A percentile compares a stretch with the other conserved stretches of the same genome.
Conservation (phyloP, 2,888 invertebrate species). For the Zygaena filipendulae region DNA sequence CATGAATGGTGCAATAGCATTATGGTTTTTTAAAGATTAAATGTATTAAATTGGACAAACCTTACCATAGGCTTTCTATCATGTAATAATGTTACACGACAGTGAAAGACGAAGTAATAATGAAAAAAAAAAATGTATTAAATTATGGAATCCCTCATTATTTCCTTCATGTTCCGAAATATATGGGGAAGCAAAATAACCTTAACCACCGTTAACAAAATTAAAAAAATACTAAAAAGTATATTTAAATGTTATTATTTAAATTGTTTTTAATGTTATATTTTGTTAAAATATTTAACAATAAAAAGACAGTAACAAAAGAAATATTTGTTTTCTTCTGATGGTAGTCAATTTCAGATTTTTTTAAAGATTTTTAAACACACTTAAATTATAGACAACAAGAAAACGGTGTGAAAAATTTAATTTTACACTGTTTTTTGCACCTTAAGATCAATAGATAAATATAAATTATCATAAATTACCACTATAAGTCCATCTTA, state of each 20-base stretch:
- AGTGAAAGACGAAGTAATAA: constrained; percentile 31
- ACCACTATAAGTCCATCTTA: constrained; percentile 47
- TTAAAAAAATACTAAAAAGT: constrained; percentile 27
- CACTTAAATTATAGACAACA: too few relatives aligned
- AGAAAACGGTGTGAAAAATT: too few relatives aligned
- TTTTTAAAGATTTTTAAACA: too few relatives aligned
- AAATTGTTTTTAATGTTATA: constrained; percentile 55
- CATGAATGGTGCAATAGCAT: constrained; percentile 44
- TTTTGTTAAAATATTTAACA: constrained; percentile 62
- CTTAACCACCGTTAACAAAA: constrained; percentile 37
- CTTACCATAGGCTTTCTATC: constrained; percentile 30
- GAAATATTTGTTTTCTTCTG: constrained; percentile 7
- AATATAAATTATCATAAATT: too few relatives aligned
- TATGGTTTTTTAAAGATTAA: constrained; percentile 19
- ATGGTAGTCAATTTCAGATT: too few relatives aligned
- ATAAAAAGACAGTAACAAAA: constrained; percentile 55
- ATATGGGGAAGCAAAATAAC: too few relatives aligned
- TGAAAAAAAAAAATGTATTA: too few relatives aligned
- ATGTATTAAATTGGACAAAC: neutral
- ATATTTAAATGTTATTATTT: constrained; percentile 41
- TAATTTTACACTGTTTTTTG: too few relatives aligned
- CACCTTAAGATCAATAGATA: too few relatives aligned
- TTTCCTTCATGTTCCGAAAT: constrained; percentile 9
- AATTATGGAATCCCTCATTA: neutral
- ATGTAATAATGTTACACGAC: constrained; percentile 46